These are phyloP conservation scores for Acleris holmiana DNA, from an alignment of 2,888 invertebrate species.

Conservation along the genomic window DNA sequence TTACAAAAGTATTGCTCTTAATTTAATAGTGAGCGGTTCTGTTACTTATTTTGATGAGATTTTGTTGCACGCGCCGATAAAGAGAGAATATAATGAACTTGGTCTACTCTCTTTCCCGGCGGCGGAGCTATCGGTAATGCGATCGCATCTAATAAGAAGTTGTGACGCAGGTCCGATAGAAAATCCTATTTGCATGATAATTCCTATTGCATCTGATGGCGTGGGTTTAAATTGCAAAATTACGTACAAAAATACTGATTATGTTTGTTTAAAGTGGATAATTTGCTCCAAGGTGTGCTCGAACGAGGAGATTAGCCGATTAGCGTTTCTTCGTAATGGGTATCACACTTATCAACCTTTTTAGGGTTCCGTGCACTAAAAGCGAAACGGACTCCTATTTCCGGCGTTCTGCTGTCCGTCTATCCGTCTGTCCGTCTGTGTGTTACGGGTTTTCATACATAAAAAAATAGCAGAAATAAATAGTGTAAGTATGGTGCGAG, in stretches of 20 bases:
- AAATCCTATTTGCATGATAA: constrained; percentile 63
- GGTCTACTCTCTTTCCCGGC: constrained; percentile 33
- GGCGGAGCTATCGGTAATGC: constrained; percentile 60
- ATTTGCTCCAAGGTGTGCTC: constrained; percentile 16
- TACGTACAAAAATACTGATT: constrained; percentile 31
- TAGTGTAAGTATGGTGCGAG: too few relatives aligned
- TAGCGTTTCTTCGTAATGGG: background rate
- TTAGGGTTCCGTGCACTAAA: background rate
- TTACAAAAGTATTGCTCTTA: too few relatives aligned
- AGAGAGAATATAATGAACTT: constrained; percentile 33
- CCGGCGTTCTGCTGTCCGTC: background rate
- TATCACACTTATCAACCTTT: background rate
- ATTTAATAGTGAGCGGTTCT: background rate
- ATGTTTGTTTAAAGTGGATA: constrained; percentile 14
- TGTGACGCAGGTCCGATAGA: constrained; percentile 65
- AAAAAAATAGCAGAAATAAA: background rate
- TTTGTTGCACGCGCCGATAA: constrained; percentile 11
- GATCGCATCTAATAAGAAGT: constrained; percentile 65
- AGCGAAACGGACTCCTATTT: background rate
- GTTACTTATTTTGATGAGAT: constrained; percentile 24
- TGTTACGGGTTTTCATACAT: background rate
- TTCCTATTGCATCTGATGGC: constrained; percentile 55
- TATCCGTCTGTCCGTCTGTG: background rate
- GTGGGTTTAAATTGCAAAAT: constrained; percentile 45
- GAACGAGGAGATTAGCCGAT: constrained; percentile 14